These are phyloP conservation scores for Trichacis sp. DNA, from an alignment of 2,888 invertebrate genomes.

Conservation along the genomic window DNA sequence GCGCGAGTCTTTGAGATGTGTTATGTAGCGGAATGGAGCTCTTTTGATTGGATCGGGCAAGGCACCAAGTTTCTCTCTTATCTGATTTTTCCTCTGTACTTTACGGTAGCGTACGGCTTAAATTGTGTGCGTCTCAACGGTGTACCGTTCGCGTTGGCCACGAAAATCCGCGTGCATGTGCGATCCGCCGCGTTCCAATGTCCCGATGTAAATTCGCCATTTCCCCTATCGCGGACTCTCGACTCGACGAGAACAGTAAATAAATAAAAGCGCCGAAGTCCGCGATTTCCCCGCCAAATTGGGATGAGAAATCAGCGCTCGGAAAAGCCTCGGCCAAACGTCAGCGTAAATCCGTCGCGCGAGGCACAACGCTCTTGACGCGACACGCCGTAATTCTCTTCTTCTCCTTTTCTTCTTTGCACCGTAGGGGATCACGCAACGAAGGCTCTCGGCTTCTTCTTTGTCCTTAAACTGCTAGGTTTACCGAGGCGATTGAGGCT, in stretches of 20 bases:
- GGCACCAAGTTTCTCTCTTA: slow-evolving; percentile 10
- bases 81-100: slow-evolving; percentile 7
- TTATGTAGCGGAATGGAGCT: slow-evolving; percentile 1
- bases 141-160: too few species aligned
- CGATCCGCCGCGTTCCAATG: too few species aligned
- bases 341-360: slow-evolving; percentile 2
- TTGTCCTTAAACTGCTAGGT: too few species aligned
- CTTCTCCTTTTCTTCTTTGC: neutral
- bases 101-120: slow-evolving; percentile 2
- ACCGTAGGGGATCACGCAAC: neutral
- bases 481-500: slow-evolving; percentile 4
- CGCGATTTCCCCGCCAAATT: slow-evolving; percentile 3
- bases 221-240: too few species aligned
- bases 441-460: too few species aligned
- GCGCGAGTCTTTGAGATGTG: too few species aligned
- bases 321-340: slow-evolving; percentile 4
- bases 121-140: too few species aligned
- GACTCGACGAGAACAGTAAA: too few species aligned
- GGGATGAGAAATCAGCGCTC: neutral
- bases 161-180: too few species aligned
- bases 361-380: too few species aligned
- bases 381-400: neutral
- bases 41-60: slow-evolving; percentile 3
- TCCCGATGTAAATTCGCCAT: too few species aligned
- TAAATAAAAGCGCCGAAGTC: too few species aligned